Evolutionary conservation across 2,888 invertebrate genomes (phyloP), one percentile per base, ranked within the genome.

Genomic region (Quadroppia sp.): DNA sequence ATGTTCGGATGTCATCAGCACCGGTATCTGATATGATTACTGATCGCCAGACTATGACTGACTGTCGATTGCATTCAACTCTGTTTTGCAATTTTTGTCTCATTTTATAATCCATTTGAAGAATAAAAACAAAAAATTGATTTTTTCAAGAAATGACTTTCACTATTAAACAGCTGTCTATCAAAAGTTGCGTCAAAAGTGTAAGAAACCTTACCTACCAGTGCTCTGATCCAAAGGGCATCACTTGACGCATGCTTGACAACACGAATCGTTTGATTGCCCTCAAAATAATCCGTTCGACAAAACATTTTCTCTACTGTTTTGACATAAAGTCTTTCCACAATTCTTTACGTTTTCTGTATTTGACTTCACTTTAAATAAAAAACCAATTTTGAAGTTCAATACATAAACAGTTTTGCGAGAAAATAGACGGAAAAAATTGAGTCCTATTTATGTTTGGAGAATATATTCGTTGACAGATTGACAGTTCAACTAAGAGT

Each of bases 141-240:
- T 64, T 64, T 67, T 67, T 67, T 42, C n/a, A 17, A 36, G 32
- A 36, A 67, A 67, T 67, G 67, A 67, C 67, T 67, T 64, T 67
- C 13, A 67, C 67, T 67, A 42, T 42, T 40, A 67, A 67, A 67
- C 67, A 67, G 67, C 67, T 67, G 67, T 40, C 67, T 67, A 67
- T 67, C 40, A 61, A 61, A 61, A 30, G 17, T 30, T n/a, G n/a
- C 15, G n/a, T 50, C 1, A 20, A 45, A 45, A 50, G 17, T 7
- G 20, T 6, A 7, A 50, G 50, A n/a, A 20, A 36, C 6, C n/a
- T n/a, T n/a, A 36, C 36, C 48, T 48, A 48, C 48, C 20, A 48
- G 48, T 48, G 15, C 48, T 48, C 48, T 48, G 7, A 48, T 48
- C 3, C 56, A 11, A n/a, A 56, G 56, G 9, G 23, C 56, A 23